Evolutionary conservation across 2,888 invertebrate genomes (phyloP).

Genomic region (Abrostola tripartita): DNA sequence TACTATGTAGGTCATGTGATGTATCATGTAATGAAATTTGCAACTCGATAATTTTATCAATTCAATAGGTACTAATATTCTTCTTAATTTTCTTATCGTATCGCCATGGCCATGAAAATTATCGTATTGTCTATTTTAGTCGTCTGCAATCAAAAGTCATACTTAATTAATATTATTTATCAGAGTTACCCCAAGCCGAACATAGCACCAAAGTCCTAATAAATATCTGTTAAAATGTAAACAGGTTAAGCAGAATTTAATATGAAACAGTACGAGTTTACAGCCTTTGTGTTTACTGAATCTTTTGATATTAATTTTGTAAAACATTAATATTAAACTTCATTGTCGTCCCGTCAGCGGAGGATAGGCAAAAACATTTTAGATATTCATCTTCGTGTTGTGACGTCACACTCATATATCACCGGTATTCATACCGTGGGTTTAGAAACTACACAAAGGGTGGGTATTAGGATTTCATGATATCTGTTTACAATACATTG

Average conservation of each 20-base stretch:
- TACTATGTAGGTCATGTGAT: too few species aligned
- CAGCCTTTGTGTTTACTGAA: constrained; percentile 12
- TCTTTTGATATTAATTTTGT: constrained; percentile 4
- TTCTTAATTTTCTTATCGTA: constrained; percentile 16
- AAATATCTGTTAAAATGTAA: constrained; percentile 3
- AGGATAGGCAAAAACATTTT: constrained; percentile 25
- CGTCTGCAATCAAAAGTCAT: constrained; percentile 16
- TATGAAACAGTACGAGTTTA: constrained; percentile 8
- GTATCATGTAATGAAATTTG: neutral
- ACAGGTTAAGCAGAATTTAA: constrained; percentile 16
- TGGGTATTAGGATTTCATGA: constrained; percentile 21
- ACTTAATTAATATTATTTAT: constrained; percentile 14
- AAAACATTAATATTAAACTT: constrained; percentile 14
- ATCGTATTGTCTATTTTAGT: constrained; percentile 19
- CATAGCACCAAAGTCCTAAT: neutral
- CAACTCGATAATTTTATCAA: neutral
- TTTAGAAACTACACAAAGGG: constrained; percentile 22
- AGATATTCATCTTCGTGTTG: constrained; percentile 16
- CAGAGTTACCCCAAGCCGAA: constrained; percentile 10
- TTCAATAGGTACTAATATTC: constrained; percentile 11
- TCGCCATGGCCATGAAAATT: constrained; percentile 30
- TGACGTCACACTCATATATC: constrained; percentile 24
- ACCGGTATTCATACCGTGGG: constrained; percentile 16
- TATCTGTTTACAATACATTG: constrained; percentile 12
- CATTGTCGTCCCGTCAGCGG: constrained; percentile 2